phyloP scores from a whole-genome alignment of 2,888 invertebrate genomes.

The Dorcus hopei region DNA sequence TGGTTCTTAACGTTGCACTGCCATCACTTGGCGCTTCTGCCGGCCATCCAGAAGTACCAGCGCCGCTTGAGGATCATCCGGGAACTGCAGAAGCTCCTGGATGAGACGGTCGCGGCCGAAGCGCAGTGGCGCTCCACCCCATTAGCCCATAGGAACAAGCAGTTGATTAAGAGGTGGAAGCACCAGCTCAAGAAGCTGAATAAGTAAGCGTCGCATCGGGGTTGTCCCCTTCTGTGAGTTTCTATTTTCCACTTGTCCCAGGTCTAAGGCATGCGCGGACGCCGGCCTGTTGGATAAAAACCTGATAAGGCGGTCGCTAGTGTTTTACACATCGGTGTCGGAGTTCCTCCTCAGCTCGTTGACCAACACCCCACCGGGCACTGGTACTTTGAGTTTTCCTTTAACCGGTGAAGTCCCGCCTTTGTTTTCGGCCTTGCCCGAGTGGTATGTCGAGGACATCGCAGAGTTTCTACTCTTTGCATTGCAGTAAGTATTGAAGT shows the following conservation, averaged over 20 bases:
- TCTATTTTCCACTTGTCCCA: slow-evolving; percentile 45
- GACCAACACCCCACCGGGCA: slow-evolving; percentile 54
- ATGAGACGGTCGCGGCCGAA: slow-evolving; percentile 78
- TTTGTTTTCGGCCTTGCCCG: slow-evolving; percentile 87
- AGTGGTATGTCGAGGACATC: slow-evolving; percentile 97
- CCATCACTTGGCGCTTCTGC: slow-evolving; percentile 88
- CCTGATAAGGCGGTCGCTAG: slow-evolving; percentile 75
- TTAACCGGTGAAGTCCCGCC: slow-evolving; percentile 62
- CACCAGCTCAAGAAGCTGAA: slow-evolving; percentile 76
- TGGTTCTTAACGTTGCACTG: slow-evolving; percentile 95
- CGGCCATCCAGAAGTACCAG: slow-evolving; percentile 82
- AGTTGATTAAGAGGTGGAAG: slow-evolving; percentile 82
- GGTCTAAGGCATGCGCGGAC: slow-evolving; percentile 90
- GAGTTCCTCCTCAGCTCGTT: slow-evolving; percentile 71
- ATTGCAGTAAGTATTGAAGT: slow-evolving; percentile 71
- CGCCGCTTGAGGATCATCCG: slow-evolving; percentile 72
- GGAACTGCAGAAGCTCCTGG: slow-evolving; percentile 83
- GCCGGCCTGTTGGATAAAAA: slow-evolving; percentile 83
- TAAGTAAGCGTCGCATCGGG: slow-evolving; percentile 50
- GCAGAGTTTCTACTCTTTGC: slow-evolving; percentile 93
- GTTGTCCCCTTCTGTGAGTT: not conserved
- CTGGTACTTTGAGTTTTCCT: slow-evolving; percentile 54
- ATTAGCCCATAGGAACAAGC: slow-evolving; percentile 74
- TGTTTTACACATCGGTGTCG: slow-evolving; percentile 85
- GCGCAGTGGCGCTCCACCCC: slow-evolving; percentile 77